Evolutionary conservation across 2,797 vertebrate genomes (phyloP).

Genomic region (Clarias platycephalus): DNA sequence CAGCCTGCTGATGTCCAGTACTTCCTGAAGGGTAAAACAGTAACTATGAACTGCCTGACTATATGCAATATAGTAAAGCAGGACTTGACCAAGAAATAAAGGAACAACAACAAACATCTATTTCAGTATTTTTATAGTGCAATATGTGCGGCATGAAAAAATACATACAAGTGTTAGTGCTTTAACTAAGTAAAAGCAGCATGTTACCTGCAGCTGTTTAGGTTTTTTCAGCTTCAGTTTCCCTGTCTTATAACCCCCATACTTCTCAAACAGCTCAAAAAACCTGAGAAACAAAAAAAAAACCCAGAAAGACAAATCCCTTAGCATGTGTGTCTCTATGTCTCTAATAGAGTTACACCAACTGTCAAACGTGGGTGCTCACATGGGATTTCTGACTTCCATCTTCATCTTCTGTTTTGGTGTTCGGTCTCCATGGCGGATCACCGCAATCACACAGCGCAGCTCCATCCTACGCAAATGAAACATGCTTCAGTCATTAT

Average conservation of each 20-base stretch:
- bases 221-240: slow-evolving; percentile 97
- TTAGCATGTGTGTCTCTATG: background rate
- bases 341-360: background rate
- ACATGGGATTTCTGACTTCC: slow-evolving; percentile 96
- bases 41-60: background rate
- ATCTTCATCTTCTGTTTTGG: slow-evolving; percentile 99
- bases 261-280: slow-evolving; percentile 95
- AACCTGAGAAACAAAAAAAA: slow-evolving; percentile 74
- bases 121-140: background rate
- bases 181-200: background rate
- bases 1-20: slow-evolving; percentile 93
- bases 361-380: slow-evolving; percentile 49
- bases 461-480: slow-evolving; percentile 89
- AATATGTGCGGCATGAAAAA: background rate
- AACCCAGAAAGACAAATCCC: background rate
- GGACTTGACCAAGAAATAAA: background rate
- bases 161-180: background rate
- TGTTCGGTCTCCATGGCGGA: slow-evolving; percentile 94
- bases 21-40: slow-evolving; percentile 78
- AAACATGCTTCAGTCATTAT: slow-evolving; percentile 11
- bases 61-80: background rate
- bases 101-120: background rate
- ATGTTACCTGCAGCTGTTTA: slow-evolving; percentile 91
- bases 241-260: slow-evolving; percentile 94
- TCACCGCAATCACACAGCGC: slow-evolving; percentile 94